Conservation (phyloP, 2,888 invertebrate species). For the Lasioglossum calceatum region DNA sequence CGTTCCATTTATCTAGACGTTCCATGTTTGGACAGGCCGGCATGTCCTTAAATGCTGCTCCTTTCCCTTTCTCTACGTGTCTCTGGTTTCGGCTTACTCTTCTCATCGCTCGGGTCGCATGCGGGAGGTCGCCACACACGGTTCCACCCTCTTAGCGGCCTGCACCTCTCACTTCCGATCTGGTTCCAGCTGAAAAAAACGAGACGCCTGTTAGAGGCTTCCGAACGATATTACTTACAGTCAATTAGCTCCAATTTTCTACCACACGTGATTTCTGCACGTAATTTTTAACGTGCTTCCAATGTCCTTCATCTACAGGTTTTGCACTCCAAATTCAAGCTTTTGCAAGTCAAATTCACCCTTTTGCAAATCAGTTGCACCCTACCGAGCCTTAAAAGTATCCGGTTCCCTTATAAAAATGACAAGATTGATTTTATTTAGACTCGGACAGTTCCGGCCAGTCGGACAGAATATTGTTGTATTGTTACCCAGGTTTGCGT, state of each 20-base stretch:
- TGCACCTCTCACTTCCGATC: constrained; percentile 48
- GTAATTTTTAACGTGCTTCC: neutral
- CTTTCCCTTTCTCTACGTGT: constrained; percentile 36
- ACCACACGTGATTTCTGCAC: neutral
- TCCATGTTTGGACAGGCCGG: constrained; percentile 76
- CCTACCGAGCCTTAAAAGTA: too few species aligned
- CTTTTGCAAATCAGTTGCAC: too few species aligned
- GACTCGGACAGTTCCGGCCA: too few species aligned
- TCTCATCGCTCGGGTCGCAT: constrained; percentile 18
- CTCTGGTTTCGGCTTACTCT: constrained; percentile 51
- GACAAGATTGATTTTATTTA: too few species aligned
- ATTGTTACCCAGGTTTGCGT: too few species aligned
- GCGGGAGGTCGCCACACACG: constrained; percentile 66
- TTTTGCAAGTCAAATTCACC: too few species aligned
- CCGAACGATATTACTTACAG: constrained; percentile 24
- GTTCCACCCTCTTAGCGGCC: constrained; percentile 24
- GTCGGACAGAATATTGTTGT: too few species aligned
- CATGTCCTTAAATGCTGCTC: constrained; percentile 52
- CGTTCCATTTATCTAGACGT: constrained; percentile 67
- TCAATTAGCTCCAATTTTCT: constrained; percentile 42
- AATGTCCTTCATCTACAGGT: too few species aligned
- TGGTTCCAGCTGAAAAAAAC: constrained; percentile 25
- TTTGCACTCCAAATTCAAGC: too few species aligned
- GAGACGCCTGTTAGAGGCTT: constrained; percentile 12
- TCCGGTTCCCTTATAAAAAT: too few species aligned